Base-by-base conservation (phyloP, 2,888 invertebrate species). In the Adelphocoris suturalis region DNA sequence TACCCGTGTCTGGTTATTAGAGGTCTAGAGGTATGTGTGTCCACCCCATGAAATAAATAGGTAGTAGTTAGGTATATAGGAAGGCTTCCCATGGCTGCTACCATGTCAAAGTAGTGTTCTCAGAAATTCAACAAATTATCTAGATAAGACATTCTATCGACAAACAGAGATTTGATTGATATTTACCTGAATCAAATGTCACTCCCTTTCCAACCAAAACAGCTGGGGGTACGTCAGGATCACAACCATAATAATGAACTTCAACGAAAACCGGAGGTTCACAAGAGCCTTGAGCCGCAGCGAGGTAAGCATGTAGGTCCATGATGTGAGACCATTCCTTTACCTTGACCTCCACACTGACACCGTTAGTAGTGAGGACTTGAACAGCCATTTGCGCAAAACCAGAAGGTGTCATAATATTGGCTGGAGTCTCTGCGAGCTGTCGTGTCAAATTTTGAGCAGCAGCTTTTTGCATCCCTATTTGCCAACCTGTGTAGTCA, bases 241-340 rank as follows among this genome's bases (percentile, higher is more conserved):
- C 93, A 23, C 92, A 92, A 16, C 96, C 96, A 91, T 95, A 95
- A 93, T 97, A 97, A 92, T 95, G 95, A 13, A 97, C 94, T 93
- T 97, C 97, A 19, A 97, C 93, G 93, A 97, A 97, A 52, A 96
- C 94, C 0, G 97, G 97, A 0, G 96, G 96, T 92, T 97, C 96
- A 90, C 95, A 95, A 0, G 97, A 97, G 0, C 97, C 97, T 92
- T 95, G 95, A 0, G 96, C 95, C 0, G 97, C 96, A 0, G 97
- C 95, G 27, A 97, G 94, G 93, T 97, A 97, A 0, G 96, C 96
- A 91, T 96, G 95, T 97, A 97, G 97, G 91, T 96, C 96, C 93
- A 96, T 96, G 57, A 95, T 95, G 92, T 52, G 37, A 0, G 96
- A 96, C 97, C 97, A 97, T 9, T 95, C 95, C 92, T 95, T 94